These are phyloP conservation scores for Malaclemys terrapin DNA, from an alignment of 2,113 vertebrate species.

Conservation along the genomic window DNA sequence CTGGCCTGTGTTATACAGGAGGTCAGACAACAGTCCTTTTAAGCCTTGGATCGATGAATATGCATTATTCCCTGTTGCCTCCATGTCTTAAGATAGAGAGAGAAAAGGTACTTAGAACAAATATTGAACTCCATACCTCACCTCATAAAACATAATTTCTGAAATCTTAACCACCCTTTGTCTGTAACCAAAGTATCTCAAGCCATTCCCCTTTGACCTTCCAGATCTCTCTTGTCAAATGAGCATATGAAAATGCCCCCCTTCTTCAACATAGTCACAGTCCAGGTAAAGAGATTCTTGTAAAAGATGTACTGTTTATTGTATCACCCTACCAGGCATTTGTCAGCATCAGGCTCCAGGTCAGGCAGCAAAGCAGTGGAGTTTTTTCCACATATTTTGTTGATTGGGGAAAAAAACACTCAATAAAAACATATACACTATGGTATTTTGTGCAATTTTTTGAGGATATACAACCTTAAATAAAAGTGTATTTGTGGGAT, in stretches of 20 bases:
- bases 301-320: background rate
- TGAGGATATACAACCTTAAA: background rate
- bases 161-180: background rate
- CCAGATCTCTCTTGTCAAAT: background rate
- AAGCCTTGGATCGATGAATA: no score
- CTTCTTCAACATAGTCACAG: background rate
- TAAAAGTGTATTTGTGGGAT: background rate
- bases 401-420: background rate
- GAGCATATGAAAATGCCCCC: background rate
- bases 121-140: fast-evolving
- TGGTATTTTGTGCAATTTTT: background rate
- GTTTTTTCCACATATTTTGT: background rate
- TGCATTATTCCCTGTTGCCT: fast-evolving
- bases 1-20: no score
- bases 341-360: background rate
- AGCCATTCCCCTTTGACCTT: background rate
- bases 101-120: background rate
- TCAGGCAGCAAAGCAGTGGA: background rate
- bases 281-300: background rate
- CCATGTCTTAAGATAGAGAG: background rate
- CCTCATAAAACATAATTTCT: fast-evolving
- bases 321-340: background rate
- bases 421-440: background rate
- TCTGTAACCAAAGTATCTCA: background rate
- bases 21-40: no score